Evolutionary conservation across 1,140 invertebrate genomes (phyloP).

Genomic region (Lycorma delicatula): DNA sequence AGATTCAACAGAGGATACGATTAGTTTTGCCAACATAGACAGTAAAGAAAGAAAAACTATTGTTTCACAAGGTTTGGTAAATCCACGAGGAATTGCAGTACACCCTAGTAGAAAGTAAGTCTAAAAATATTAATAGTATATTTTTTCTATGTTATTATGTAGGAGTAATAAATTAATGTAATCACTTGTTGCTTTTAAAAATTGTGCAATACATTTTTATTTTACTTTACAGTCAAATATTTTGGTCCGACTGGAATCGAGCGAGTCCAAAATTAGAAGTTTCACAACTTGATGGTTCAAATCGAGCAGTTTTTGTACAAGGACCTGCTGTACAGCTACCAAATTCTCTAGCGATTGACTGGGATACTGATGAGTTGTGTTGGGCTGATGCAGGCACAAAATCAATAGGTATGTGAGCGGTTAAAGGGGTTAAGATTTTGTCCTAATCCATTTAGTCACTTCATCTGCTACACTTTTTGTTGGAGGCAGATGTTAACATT

Average conservation of each 20-base stretch:
- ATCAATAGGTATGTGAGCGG: constrained; percentile 53
- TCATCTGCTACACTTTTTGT: too few species aligned
- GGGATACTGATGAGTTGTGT: constrained; percentile 70
- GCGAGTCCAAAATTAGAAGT: constrained; percentile 82
- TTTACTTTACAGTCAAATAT: constrained; percentile 65
- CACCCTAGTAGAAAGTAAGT: constrained; percentile 77
- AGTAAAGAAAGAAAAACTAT: constrained; percentile 66
- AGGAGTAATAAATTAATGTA: too few species aligned
- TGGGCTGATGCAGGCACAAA: constrained; percentile 90
- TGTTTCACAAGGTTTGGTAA: constrained; percentile 65
- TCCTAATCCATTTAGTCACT: too few species aligned
- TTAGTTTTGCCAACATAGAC: constrained; percentile 85
- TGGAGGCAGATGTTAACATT: too few species aligned
- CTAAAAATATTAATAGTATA: not conserved
- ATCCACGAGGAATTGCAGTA: constrained; percentile 91
- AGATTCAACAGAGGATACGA: constrained; percentile 79
- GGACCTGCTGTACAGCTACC: constrained; percentile 53
- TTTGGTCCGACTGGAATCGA: constrained; percentile 98
- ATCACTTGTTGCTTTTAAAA: not conserved
- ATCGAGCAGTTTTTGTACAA: constrained; percentile 58
- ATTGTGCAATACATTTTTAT: constrained; percentile 1
- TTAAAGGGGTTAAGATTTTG: too few species aligned
- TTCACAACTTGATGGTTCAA: constrained; percentile 86
- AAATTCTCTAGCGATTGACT: constrained; percentile 84
- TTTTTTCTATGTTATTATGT: too few species aligned